Conservation (phyloP, 2,797 vertebrate species). For the Arremon brunneinucha region DNA sequence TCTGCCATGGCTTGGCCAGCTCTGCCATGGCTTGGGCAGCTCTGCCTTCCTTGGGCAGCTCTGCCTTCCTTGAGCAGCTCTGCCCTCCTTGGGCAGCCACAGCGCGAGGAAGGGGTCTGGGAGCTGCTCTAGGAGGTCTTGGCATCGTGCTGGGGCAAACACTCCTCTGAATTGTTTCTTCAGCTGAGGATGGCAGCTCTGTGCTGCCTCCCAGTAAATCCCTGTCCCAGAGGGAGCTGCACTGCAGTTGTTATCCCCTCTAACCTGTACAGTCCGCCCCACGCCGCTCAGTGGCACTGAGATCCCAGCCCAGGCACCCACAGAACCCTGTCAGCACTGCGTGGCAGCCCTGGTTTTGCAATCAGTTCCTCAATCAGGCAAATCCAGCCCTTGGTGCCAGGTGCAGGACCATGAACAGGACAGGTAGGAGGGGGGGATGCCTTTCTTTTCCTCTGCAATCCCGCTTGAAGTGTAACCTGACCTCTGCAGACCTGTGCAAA, state of each 20-base stretch:
- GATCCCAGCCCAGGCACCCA: not conserved
- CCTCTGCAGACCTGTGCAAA: conserved; percentile 30
- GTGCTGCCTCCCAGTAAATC: not conserved
- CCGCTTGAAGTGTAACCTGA: conserved; percentile 43
- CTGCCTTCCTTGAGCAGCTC: not conserved
- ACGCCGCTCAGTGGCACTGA: not conserved
- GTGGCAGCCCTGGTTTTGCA: not conserved
- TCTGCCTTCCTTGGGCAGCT: not conserved
- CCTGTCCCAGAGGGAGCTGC: not conserved
- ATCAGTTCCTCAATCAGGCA: not conserved
- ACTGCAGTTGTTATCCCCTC: accelerated
- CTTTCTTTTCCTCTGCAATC: not conserved
- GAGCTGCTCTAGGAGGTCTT: not conserved
- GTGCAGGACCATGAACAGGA: not conserved
- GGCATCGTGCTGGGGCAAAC: accelerated
- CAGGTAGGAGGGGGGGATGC: no score
- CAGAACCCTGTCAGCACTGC: not conserved
- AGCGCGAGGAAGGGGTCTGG: not conserved
- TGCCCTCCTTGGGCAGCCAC: not conserved
- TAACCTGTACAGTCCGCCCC: not conserved
- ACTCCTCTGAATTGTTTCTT: not conserved
- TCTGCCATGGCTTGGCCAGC: not conserved
- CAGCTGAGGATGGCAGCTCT: not conserved
- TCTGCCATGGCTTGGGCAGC: not conserved
- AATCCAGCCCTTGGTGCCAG: not conserved